Evolutionary conservation across 2,888 invertebrate genomes (phyloP).

Genomic region (Nymphalis c-album): DNA sequence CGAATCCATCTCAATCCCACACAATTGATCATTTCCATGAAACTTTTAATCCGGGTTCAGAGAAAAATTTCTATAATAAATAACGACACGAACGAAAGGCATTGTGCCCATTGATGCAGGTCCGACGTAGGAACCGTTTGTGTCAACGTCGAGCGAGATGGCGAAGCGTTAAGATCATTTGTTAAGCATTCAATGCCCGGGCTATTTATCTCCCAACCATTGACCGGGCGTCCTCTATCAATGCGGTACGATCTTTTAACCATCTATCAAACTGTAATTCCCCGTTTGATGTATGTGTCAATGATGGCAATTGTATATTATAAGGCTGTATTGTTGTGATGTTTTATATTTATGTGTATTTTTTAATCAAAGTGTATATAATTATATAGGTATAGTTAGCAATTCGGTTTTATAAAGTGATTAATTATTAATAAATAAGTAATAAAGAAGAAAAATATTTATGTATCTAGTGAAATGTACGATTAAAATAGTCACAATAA

Average conservation of each 20-base stretch:
- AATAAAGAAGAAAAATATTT: too few relatives aligned
- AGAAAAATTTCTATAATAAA: slow-evolving; percentile 48
- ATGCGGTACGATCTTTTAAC: slow-evolving; percentile 52
- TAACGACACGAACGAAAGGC: slow-evolving; percentile 50
- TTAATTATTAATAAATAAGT: too few relatives aligned
- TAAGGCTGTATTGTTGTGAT: not conserved
- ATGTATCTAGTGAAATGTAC: too few relatives aligned
- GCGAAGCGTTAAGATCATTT: slow-evolving; percentile 60
- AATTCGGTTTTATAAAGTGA: too few relatives aligned
- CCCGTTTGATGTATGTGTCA: slow-evolving; percentile 38
- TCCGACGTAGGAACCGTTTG: slow-evolving; percentile 58
- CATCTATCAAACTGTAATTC: slow-evolving; percentile 59
- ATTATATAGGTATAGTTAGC: too few relatives aligned
- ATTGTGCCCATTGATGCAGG: slow-evolving; percentile 62
- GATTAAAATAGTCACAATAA: too few relatives aligned
- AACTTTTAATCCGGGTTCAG: slow-evolving; percentile 27
- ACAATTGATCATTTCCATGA: slow-evolving; percentile 11
- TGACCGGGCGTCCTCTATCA: slow-evolving; percentile 66
- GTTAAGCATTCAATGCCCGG: slow-evolving; percentile 66
- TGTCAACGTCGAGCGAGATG: slow-evolving; percentile 50
- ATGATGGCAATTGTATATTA: slow-evolving; percentile 16
- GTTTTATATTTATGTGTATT: slow-evolving; percentile 4
- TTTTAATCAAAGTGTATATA: not conserved
- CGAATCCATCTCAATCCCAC: slow-evolving; percentile 1
- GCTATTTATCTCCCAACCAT: slow-evolving; percentile 64